These are phyloP conservation scores for Anniella stebbinsi DNA, from an alignment of 2,797 vertebrate species.

Conservation along the genomic window DNA sequence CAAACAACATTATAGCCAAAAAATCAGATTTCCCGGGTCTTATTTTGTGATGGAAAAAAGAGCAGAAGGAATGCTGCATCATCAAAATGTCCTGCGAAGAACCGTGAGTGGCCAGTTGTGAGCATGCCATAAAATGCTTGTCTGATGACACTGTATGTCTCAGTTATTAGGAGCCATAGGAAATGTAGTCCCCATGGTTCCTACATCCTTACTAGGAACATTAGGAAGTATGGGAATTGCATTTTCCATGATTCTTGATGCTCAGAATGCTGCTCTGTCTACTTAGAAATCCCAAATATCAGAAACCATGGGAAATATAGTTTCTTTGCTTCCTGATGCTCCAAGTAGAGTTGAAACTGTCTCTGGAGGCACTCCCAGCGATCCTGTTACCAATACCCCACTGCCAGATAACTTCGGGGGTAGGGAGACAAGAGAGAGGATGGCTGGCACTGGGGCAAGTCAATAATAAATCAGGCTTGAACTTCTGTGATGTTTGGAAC, in stretches of 20 bases:
- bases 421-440: background rate
- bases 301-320: background rate
- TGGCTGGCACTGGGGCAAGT: background rate
- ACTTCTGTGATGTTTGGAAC: background rate
- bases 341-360: background rate
- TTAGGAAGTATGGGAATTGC: background rate
- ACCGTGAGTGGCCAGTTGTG: too few species aligned
- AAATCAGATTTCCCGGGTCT: too few species aligned
- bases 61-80: too few species aligned
- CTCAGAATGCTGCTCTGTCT: background rate
- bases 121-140: too few species aligned
- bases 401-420: background rate
- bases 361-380: background rate
- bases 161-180: background rate
- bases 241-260: background rate
- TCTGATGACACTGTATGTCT: too few species aligned
- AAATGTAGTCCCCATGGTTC: background rate
- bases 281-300: background rate
- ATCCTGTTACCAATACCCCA: background rate
- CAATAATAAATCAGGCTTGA: background rate
- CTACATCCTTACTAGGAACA: background rate
- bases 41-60: too few species aligned
- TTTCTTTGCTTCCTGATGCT: too few species aligned
- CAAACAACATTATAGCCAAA: too few species aligned
- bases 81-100: too few species aligned